phyloP scores from a whole-genome alignment of 2,888 invertebrate genomes.

The Callyntrura sp. region DNA sequence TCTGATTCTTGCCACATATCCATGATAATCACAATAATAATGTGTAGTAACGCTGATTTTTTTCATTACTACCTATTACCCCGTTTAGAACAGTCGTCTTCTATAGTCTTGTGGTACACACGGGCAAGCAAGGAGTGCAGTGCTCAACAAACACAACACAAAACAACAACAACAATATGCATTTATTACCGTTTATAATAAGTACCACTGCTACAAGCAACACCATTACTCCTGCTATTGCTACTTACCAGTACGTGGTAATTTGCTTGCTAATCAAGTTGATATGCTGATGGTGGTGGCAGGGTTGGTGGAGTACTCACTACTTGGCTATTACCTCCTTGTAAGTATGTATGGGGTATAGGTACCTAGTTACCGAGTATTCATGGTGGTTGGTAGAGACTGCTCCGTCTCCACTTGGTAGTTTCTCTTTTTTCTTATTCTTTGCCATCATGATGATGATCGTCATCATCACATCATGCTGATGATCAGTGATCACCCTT shows the following conservation, averaged over 20 bases:
- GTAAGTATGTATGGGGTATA: neutral
- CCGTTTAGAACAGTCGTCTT: neutral
- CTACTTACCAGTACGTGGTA: conserved; percentile 31
- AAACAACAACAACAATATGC: conserved; percentile 41
- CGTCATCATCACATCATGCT: conserved; percentile 45
- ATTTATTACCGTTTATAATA: conserved; percentile 56
- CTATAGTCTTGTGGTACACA: no score
- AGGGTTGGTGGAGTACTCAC: conserved; percentile 1
- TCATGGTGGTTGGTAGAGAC: conserved; percentile 29
- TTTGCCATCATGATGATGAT: conserved; percentile 13
- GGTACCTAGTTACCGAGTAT: neutral
- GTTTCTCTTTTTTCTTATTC: conserved; percentile 66
- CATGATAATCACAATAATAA: conserved; percentile 33
- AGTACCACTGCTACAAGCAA: conserved; percentile 37
- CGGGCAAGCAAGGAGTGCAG: neutral
- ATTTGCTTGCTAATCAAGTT: conserved; percentile 70
- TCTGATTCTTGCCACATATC: conserved; percentile 61
- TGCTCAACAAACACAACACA: conserved; percentile 4
- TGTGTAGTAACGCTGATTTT: conserved; percentile 44
- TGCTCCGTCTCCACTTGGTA: neutral
- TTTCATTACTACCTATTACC: conserved; percentile 38
- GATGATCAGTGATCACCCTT: conserved; percentile 64
- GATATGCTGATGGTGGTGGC: conserved; percentile 30
- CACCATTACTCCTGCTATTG: neutral
- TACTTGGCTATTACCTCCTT: conserved; percentile 1